Conservation (phyloP, 2,113 vertebrate genomes). For the Rhegmatorhina hoffmannsi region DNA sequence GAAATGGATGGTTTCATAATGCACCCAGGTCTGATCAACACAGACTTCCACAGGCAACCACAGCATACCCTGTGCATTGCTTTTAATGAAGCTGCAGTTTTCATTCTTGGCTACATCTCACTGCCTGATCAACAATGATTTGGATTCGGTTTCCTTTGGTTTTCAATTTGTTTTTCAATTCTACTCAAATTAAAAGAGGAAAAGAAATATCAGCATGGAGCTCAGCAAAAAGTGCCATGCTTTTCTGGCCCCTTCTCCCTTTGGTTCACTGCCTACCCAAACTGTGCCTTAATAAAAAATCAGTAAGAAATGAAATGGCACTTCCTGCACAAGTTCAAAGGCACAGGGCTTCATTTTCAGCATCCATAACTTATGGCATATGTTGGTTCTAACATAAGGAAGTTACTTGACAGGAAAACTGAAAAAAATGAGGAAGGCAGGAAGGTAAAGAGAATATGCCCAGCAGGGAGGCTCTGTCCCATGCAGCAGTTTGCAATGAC, state of each 20-base stretch:
- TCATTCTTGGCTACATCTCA: background rate
- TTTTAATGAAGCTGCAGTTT: background rate
- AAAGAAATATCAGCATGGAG: background rate
- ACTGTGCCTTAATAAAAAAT: background rate
- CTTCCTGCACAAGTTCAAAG: background rate
- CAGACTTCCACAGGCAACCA: background rate
- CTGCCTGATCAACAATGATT: background rate
- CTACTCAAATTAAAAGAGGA: background rate
- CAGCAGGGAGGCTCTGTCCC: background rate
- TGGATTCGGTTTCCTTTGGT: background rate
- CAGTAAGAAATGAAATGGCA: background rate
- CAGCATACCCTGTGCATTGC: background rate
- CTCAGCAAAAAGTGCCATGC: background rate
- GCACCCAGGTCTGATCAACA: background rate
- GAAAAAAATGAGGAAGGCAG: background rate
- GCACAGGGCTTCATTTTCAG: background rate
- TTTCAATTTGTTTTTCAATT: background rate
- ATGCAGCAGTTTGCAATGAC: background rate
- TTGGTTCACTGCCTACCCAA: background rate
- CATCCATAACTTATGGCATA: background rate
- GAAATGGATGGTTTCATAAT: background rate
- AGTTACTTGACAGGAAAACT: background rate
- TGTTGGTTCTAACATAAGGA: background rate
- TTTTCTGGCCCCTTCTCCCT: background rate
- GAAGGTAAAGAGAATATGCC: background rate